Conservation (phyloP, 2,113 vertebrate species). For the Serinus canaria region DNA sequence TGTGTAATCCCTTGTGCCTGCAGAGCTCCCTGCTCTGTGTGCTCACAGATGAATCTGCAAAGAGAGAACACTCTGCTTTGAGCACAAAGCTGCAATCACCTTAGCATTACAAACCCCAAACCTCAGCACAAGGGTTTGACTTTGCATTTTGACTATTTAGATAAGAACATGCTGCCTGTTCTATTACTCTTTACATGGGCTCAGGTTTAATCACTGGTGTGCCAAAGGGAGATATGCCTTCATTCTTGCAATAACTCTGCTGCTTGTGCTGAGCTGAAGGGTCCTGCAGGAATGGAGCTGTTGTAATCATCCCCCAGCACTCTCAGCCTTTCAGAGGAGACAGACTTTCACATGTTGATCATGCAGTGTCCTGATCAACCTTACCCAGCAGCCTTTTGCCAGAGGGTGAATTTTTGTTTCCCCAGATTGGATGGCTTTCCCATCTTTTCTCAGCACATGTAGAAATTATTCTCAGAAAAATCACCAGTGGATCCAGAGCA, state of each 20-base stretch:
- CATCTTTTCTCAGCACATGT: neutral
- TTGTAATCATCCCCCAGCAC: neutral
- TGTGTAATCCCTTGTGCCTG: neutral
- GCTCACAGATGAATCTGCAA: neutral
- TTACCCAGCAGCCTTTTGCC: neutral
- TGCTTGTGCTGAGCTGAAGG: neutral
- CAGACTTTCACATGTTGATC: accelerated
- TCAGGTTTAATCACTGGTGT: slow-evolving; percentile 17
- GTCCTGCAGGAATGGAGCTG: neutral
- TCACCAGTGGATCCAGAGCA: neutral
- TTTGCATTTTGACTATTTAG: neutral
- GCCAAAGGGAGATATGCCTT: neutral
- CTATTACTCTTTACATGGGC: neutral
- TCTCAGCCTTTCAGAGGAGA: neutral
- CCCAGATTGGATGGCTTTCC: neutral
- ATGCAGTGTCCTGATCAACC: neutral
- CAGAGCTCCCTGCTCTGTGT: neutral
- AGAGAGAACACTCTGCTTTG: neutral
- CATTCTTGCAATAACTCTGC: neutral
- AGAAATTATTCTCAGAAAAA: neutral
- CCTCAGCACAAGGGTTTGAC: neutral
- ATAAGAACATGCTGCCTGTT: neutral
- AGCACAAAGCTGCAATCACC: neutral
- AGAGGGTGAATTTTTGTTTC: neutral
- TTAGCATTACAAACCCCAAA: neutral